phyloP scores from a whole-genome alignment of 2,113 vertebrate species.

The Sinosuthora webbiana region DNA sequence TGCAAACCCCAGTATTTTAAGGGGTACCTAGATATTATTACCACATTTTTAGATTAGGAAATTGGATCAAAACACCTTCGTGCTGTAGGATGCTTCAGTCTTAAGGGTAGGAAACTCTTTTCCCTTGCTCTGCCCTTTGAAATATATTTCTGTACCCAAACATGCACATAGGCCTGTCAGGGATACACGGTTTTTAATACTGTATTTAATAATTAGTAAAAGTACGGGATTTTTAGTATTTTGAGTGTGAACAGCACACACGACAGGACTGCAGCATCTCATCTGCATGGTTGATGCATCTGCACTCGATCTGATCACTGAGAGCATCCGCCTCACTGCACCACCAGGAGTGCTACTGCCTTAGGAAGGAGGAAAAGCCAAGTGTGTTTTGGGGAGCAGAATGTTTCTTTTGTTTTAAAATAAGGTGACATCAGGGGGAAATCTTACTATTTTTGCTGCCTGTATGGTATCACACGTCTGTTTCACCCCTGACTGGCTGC shows the following conservation, averaged over 20 bases:
- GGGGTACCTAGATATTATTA: background rate
- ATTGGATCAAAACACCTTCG: background rate
- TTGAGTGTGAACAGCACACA: background rate
- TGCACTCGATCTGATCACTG: background rate
- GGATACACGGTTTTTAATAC: background rate
- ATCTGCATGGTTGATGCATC: background rate
- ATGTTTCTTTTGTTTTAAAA: background rate
- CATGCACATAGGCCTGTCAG: background rate
- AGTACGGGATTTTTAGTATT: background rate
- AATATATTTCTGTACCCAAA: background rate
- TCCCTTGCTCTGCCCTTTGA: background rate
- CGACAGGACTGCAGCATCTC: background rate
- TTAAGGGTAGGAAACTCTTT: background rate
- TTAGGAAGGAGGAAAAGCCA: background rate
- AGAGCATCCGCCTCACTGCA: background rate
- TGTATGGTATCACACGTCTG: background rate
- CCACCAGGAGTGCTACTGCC: background rate
- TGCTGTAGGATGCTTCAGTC: accelerated
- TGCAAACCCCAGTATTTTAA: background rate
- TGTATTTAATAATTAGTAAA: no score
- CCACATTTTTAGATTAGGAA: background rate
- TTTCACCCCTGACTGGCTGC: background rate
- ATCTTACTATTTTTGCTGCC: background rate
- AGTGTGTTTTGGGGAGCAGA: background rate
- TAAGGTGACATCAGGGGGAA: background rate